Evolutionary conservation across 2,113 vertebrate genomes (phyloP).

Genomic region (Planiliza haematocheilus): DNA sequence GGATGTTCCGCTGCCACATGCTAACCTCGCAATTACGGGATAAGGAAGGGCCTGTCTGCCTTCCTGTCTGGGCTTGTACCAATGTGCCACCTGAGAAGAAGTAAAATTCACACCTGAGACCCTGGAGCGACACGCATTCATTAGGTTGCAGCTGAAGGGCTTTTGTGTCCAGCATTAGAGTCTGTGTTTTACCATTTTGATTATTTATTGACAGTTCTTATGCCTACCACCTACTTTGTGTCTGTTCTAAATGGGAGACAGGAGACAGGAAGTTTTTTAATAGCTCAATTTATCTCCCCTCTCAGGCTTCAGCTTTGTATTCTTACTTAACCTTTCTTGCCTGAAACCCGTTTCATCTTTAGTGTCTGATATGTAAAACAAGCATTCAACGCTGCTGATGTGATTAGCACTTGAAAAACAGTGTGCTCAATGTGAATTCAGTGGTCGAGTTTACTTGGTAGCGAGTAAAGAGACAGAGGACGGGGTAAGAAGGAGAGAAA

Average conservation of each 20-base stretch:
- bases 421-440: constrained; percentile 55
- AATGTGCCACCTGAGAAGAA: constrained; percentile 52
- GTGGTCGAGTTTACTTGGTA: constrained; percentile 15
- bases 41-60: constrained; percentile 29
- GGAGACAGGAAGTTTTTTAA: constrained; percentile 10
- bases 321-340: constrained; percentile 13
- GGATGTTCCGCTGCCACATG: constrained; percentile 48
- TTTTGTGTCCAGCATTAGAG: neutral
- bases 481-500: constrained; percentile 15
- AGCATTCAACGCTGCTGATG: constrained; percentile 11
- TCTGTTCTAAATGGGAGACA: neutral
- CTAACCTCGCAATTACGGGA: constrained; percentile 58
- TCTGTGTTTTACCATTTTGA: constrained; percentile 26
- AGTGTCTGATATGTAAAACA: constrained; percentile 19
- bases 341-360: constrained; percentile 20
- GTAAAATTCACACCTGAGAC: constrained; percentile 67
- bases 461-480: constrained; percentile 34
- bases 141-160: constrained; percentile 40
- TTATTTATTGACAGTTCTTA: constrained; percentile 37
- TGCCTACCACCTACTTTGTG: constrained; percentile 11
- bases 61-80: constrained; percentile 69
- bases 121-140: constrained; percentile 46
- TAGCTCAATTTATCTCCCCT: constrained; percentile 25
- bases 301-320: constrained; percentile 27
- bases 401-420: constrained; percentile 53